These are phyloP conservation scores for Ochropacha duplaris DNA, from an alignment of 2,888 invertebrate species.

Conservation along the genomic window DNA sequence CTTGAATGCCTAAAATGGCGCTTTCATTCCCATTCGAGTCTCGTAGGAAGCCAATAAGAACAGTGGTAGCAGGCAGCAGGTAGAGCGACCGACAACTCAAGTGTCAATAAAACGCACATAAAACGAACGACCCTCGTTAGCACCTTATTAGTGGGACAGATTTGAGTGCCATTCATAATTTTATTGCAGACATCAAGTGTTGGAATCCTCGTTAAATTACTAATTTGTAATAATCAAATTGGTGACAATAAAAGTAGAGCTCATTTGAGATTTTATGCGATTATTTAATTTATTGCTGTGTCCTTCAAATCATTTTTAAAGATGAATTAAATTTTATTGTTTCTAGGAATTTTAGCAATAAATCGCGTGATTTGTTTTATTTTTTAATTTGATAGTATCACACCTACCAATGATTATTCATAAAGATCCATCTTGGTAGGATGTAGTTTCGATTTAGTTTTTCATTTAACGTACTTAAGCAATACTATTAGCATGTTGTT, in stretches of 20 bases:
- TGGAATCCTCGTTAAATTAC: constrained; percentile 49
- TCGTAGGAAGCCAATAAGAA: constrained; percentile 69
- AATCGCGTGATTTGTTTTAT: not conserved
- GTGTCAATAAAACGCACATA: constrained; percentile 78
- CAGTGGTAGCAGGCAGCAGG: constrained; percentile 55
- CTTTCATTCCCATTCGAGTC: constrained; percentile 41
- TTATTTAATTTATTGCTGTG: not conserved
- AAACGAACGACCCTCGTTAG: constrained; percentile 77
- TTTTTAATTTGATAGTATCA: no score
- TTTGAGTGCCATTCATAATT: constrained; percentile 68
- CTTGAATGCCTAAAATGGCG: constrained; percentile 62
- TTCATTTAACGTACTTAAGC: no score
- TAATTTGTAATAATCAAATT: constrained; percentile 33
- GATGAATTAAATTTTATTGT: not conserved
- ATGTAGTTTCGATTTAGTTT: no score
- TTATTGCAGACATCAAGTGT: constrained; percentile 62
- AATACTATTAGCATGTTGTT: no score
- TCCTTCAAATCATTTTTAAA: no score
- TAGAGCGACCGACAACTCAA: constrained; percentile 54
- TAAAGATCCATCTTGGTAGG: no score
- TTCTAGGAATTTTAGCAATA: not conserved
- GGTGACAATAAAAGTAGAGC: constrained; percentile 36
- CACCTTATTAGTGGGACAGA: constrained; percentile 75
- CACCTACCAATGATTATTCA: no score
- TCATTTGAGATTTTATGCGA: not conserved